Base-by-base conservation (phyloP, 1,140 invertebrate genomes). In the Cataglyphis hispanica region DNA sequence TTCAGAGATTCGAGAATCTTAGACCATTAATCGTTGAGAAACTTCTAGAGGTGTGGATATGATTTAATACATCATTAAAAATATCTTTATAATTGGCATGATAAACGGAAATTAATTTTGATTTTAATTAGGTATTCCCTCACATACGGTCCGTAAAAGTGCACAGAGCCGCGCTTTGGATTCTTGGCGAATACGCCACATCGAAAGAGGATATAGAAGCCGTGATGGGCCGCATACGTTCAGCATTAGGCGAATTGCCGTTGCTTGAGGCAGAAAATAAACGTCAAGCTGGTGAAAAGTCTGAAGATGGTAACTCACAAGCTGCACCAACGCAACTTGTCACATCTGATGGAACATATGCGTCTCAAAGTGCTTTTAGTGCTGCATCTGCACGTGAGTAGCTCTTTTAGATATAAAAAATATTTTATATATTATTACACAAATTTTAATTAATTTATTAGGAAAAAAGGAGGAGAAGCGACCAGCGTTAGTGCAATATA, bases 261-360 rank as follows among this genome's bases (percentile, higher is more conserved):
- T 97, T 99, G 58, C 97, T 99, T 34, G 98, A 99, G 90, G 97
- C 98, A 87, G 98, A 99, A 94, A 96, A 99, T 88, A 97, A 97
- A 86, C 95, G 96, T 92, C 95, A 97, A 80, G 94, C 96, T 25
- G 97, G 97, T 1, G 97, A 97, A n/a, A 96, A 96, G 86, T 90
- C 92, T 3, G 96, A 96, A 89, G 96, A 96, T 83, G 96, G 95
- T 34, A 90, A 63, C n/a, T 85, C 87, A 0, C 93, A 94, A 84
- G 43, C 91, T 31, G 87, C 92, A 56, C 95, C 96, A 8, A 95
- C 96, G 1, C 97, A 97, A 86, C 94, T 98, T 46, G 98, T 99
- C n/a, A 99, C 98, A 53, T 99, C 98, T 37, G 99, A 99, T 96
- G 99, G 99, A 61, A 99, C 99, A 5, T 99, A 99, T 94, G 99